These are phyloP conservation scores for Athalia circularis DNA, from an alignment of 2,888 invertebrate species.

Conservation along the genomic window DNA sequence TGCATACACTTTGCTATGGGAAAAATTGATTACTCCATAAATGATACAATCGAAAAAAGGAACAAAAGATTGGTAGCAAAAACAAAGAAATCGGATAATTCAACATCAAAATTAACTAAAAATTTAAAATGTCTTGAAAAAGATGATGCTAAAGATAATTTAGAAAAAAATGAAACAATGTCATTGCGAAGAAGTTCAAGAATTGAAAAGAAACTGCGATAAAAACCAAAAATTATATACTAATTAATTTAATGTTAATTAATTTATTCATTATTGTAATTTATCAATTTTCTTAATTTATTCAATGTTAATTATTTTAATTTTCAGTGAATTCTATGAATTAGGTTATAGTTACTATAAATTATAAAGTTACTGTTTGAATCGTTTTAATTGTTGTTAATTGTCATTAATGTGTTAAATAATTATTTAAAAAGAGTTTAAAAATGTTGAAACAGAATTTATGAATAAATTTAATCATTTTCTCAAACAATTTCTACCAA, in stretches of 20 bases:
- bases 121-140: neutral
- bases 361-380: neutral
- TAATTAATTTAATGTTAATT: neutral
- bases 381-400: neutral
- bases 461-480: neutral
- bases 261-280: neutral
- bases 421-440: neutral
- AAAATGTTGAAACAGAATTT: neutral
- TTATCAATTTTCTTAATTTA: neutral
- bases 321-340: neutral
- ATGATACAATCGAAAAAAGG: neutral
- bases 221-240: neutral
- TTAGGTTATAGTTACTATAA: neutral
- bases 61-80: neutral
- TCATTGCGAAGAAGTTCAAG: slow-evolving; percentile 1
- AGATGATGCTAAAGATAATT: neutral
- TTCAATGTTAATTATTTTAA: neutral
- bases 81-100: neutral
- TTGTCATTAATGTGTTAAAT: neutral
- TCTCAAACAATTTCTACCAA: neutral
- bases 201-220: neutral
- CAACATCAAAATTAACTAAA: neutral
- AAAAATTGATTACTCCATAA: slow-evolving; percentile 8
- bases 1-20: slow-evolving; percentile 31
- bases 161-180: neutral